A percentile compares a stretch with the other conserved stretches of the same genome.
These are phyloP conservation scores for Campoplex nolae DNA, from an alignment of 2,888 invertebrate genomes.

Conservation along the genomic window DNA sequence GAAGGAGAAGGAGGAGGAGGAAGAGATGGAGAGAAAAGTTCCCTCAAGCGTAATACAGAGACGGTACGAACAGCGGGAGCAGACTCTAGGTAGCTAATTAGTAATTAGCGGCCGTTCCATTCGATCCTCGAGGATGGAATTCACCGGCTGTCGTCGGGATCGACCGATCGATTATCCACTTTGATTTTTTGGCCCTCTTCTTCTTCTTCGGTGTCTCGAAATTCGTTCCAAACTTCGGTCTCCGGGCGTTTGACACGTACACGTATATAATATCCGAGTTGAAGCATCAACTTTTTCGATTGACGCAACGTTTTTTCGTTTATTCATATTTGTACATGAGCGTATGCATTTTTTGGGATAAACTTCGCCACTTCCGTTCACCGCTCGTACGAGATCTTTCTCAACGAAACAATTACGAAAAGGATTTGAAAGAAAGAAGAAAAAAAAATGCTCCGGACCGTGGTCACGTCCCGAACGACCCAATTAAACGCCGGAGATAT, in stretches of 20 bases:
- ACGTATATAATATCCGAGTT: background rate
- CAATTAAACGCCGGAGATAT: slow-evolving; percentile 59
- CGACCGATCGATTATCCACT: slow-evolving; percentile 69
- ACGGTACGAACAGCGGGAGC: slow-evolving; percentile 56
- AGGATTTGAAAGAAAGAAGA: slow-evolving; percentile 31
- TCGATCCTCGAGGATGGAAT: slow-evolving; percentile 66
- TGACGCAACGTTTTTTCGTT: background rate
- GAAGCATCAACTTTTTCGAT: background rate
- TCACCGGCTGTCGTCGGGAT: slow-evolving; percentile 68
- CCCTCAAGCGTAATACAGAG: slow-evolving; percentile 60
- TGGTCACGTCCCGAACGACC: slow-evolving; percentile 16
- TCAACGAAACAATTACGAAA: slow-evolving; percentile 65
- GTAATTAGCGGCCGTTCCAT: slow-evolving; percentile 69
- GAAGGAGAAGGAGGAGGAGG: slow-evolving; percentile 45
- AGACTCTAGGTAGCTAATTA: slow-evolving; percentile 69
- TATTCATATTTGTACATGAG: background rate
- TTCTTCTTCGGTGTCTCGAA: slow-evolving; percentile 5
- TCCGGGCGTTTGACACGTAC: background rate
- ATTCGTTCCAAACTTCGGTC: slow-evolving; percentile 5
- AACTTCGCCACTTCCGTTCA: slow-evolving; percentile 12
- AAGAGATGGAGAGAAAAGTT: slow-evolving; percentile 35
- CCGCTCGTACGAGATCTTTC: slow-evolving; percentile 31
- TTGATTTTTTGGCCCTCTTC: slow-evolving; percentile 65
- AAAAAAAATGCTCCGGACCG: background rate
- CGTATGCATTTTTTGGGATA: background rate